Base-by-base conservation (phyloP, 2,113 vertebrate genomes). In the Ginglymostoma cirratum region DNA sequence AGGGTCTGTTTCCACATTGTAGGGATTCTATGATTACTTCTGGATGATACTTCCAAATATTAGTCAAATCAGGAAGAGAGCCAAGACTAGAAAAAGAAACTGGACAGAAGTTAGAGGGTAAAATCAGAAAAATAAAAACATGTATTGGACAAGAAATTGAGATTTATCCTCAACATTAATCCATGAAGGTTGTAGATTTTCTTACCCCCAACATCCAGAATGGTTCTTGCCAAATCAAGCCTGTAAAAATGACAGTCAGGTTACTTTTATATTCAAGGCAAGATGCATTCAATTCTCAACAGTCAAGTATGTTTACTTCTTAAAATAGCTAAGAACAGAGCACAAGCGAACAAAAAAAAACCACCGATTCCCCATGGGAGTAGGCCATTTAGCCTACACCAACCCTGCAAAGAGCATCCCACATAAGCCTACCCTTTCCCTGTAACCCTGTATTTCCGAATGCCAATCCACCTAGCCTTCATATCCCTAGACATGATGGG, bases 201-300 rank as follows among this genome's bases (percentile, higher is more conserved):
- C 98, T 98, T 98, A 98, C 98, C 98, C 96, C 98, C 98, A 97
- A 97, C 97, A 1, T 98, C 97, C 96, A 98, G 96, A 96, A 98
- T 96, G 30, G 96, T 96, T 97, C 97, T 97, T 96, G 98, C 98
- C 96, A 98, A 96, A 87, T 98, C 97, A 96, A 97, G 97, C 97
- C 98, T 99, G 97, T 96, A 98, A 98, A 78, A 38, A 96, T 27
- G 0, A 93, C 83, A 95, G 42, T 72, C 38, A 94, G 10, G 69
- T 89, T 14, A 55, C 65, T 92, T 55, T 34, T 55, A 65, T 65
- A 65, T 65, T 65, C 24, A 52, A 55, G 48, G 48, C 48, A 55
- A 89, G 48, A 83, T 42, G 42, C 15, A 83, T 30, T 24, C 17
- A 0, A 24, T 34, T 61, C 52, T 90, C 24, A 55, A 17, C 0